Conservation (phyloP, 1,140 invertebrate species). For the Gryon sp. region DNA sequence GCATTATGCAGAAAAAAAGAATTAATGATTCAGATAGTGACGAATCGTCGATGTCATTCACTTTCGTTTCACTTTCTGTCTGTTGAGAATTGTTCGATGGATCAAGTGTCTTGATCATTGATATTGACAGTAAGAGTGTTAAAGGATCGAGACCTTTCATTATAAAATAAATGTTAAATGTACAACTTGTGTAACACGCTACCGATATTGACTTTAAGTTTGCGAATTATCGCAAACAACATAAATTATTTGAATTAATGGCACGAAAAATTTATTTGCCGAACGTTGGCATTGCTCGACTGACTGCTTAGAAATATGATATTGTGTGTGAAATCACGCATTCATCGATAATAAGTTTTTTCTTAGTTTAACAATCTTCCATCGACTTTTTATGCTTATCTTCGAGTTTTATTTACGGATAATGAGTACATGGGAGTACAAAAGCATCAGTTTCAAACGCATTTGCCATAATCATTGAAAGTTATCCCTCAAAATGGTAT, state of each 20-base stretch:
- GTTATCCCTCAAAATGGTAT: constrained; percentile 15
- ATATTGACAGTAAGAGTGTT: constrained; percentile 13
- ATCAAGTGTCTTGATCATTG: constrained; percentile 15
- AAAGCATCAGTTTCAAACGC: constrained; percentile 14
- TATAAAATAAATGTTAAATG: constrained; percentile 21
- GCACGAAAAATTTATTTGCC: constrained; percentile 11
- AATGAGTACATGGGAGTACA: constrained; percentile 1
- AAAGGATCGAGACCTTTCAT: constrained; percentile 12
- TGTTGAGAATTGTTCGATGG: constrained; percentile 2
- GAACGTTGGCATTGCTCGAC: neutral
- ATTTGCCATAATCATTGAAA: constrained; percentile 26
- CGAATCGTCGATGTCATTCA: constrained; percentile 17
- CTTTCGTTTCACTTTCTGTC: constrained; percentile 16
- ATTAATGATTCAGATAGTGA: constrained; percentile 27
- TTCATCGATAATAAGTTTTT: constrained; percentile 4
- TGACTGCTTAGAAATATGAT: neutral
- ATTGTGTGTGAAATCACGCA: constrained; percentile 7
- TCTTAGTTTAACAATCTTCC: neutral
- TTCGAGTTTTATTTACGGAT: neutral
- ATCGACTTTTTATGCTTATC: neutral
- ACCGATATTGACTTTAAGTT: constrained; percentile 17
- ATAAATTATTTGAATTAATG: constrained; percentile 38
- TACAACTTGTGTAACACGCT: constrained; percentile 17
- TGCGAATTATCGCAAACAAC: constrained; percentile 2
- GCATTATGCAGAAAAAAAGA: constrained; percentile 17